Evolutionary conservation across 2,888 invertebrate genomes (phyloP).

Genomic region (Chydorus sphaericus): DNA sequence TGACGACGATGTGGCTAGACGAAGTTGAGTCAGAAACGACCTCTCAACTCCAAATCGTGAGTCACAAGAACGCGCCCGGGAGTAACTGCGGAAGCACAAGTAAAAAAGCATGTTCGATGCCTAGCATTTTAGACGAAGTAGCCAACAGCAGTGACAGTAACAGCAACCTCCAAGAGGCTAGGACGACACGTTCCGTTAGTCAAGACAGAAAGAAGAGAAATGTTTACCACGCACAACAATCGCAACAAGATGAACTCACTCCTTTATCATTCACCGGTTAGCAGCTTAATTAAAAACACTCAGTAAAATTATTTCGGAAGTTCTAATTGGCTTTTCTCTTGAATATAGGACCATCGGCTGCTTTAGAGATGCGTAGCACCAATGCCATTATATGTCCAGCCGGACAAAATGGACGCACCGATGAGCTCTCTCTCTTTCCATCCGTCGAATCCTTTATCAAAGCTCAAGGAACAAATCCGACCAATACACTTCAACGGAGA

Average conservation of each 20-base stretch:
- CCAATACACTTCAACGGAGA: slow-evolving; percentile 5
- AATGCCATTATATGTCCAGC: slow-evolving; percentile 9
- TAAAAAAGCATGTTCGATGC: slow-evolving; percentile 40
- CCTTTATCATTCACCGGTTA: not conserved
- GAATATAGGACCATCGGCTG: not conserved
- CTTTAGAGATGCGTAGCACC: slow-evolving; percentile 5
- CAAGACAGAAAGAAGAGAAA: slow-evolving; percentile 1
- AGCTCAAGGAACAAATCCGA: slow-evolving; percentile 3
- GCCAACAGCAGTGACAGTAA: slow-evolving; percentile 1
- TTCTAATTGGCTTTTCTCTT: not conserved
- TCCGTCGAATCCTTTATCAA: slow-evolving; percentile 13
- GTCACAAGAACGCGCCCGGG: too few species aligned
- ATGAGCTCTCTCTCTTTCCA: slow-evolving; percentile 12
- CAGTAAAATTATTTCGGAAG: not conserved
- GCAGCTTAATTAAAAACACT: not conserved
- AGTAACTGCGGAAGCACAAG: slow-evolving; percentile 24
- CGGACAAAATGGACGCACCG: slow-evolving; percentile 8
- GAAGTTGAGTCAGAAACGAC: not conserved
- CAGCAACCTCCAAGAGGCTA: not conserved
- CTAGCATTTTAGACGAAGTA: slow-evolving; percentile 52
- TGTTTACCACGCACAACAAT: slow-evolving; percentile 2
- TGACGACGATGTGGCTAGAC: not conserved
- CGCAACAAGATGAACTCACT: slow-evolving; percentile 6
- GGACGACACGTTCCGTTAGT: slow-evolving; percentile 5
- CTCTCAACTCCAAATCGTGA: slow-evolving; percentile 27